Conservation (phyloP, 2,888 invertebrate species). For the Chloroclystis v-ata region DNA sequence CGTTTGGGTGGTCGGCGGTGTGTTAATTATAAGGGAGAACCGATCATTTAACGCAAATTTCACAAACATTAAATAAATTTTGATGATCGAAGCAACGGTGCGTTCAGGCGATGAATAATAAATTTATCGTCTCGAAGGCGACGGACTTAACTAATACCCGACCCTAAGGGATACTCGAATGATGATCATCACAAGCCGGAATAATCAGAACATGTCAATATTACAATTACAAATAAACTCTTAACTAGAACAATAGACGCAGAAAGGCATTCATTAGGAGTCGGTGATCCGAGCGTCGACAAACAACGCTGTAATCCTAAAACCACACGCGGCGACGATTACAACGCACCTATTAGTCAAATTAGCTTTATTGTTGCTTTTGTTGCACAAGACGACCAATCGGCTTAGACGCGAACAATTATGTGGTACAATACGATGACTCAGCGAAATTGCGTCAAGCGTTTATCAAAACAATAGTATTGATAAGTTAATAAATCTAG, state of each 20-base stretch:
- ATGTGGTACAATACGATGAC: slow-evolving; percentile 73
- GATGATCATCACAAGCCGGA: neutral
- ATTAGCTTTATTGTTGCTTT: slow-evolving; percentile 75
- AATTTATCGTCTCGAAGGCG: slow-evolving; percentile 52
- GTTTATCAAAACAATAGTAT: slow-evolving; percentile 78
- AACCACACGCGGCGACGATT: slow-evolving; percentile 76
- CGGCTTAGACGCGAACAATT: slow-evolving; percentile 73
- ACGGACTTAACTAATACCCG: slow-evolving; percentile 25
- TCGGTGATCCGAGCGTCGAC: slow-evolving; percentile 46
- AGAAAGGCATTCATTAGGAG: slow-evolving; percentile 63
- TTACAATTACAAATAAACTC: slow-evolving; percentile 40
- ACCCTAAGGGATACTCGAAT: slow-evolving; percentile 1
- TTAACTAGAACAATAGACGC: slow-evolving; percentile 65
- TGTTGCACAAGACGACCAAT: slow-evolving; percentile 67
- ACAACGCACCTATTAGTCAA: slow-evolving; percentile 78
- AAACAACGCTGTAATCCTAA: slow-evolving; percentile 66
- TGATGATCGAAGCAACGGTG: slow-evolving; percentile 60
- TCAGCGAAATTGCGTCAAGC: slow-evolving; percentile 71
- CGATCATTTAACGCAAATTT: slow-evolving; percentile 72
- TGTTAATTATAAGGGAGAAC: slow-evolving; percentile 70
- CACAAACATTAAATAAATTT: slow-evolving; percentile 70
- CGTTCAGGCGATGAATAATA: slow-evolving; percentile 67
- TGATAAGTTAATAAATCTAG: slow-evolving; percentile 76
- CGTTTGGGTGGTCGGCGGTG: slow-evolving; percentile 64
- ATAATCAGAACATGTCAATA: slow-evolving; percentile 18